Conservation (phyloP, 1,140 invertebrate genomes). For the Drosophila rufa region DNA sequence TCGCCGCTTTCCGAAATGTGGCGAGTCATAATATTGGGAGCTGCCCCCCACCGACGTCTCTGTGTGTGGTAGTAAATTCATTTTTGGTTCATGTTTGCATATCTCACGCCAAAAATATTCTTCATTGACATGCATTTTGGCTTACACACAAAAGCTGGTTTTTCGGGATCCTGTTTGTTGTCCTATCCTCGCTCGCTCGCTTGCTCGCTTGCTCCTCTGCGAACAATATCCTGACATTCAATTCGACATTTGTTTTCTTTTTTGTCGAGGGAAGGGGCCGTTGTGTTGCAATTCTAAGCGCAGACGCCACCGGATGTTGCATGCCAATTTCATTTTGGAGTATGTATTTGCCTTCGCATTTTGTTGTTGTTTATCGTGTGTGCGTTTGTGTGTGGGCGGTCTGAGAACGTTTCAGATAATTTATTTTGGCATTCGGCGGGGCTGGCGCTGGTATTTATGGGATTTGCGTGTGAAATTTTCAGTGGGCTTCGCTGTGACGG, state of each 20-base stretch:
- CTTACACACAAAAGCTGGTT: constrained; percentile 56
- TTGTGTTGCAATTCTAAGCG: constrained; percentile 80
- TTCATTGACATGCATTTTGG: constrained; percentile 80
- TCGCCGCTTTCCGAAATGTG: neutral
- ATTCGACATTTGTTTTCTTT: constrained; percentile 78
- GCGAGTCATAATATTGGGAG: constrained; percentile 41
- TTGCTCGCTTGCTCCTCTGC: neutral
- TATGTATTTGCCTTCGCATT: constrained; percentile 37
- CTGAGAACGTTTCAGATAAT: constrained; percentile 69
- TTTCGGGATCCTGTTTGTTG: constrained; percentile 30
- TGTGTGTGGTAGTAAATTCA: constrained; percentile 61
- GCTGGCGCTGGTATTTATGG: constrained; percentile 72
- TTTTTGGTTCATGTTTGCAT: constrained; percentile 77
- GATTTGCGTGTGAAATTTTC: constrained; percentile 74
- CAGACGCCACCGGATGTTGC: constrained; percentile 78
- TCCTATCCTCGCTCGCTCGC: neutral
- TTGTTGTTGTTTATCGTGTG: constrained; percentile 29
- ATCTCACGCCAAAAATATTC: constrained; percentile 67
- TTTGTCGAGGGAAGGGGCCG: neutral
- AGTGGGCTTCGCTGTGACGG: constrained; percentile 16
- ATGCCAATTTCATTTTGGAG: constrained; percentile 74
- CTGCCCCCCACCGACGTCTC: constrained; percentile 6
- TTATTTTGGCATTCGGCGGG: constrained; percentile 72
- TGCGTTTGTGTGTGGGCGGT: neutral
- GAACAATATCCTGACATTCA: constrained; percentile 81